Evolutionary conservation across 2,888 invertebrate genomes (phyloP), one percentile per base, ranked within the genome.

Genomic region (Phorcus lineatus): DNA sequence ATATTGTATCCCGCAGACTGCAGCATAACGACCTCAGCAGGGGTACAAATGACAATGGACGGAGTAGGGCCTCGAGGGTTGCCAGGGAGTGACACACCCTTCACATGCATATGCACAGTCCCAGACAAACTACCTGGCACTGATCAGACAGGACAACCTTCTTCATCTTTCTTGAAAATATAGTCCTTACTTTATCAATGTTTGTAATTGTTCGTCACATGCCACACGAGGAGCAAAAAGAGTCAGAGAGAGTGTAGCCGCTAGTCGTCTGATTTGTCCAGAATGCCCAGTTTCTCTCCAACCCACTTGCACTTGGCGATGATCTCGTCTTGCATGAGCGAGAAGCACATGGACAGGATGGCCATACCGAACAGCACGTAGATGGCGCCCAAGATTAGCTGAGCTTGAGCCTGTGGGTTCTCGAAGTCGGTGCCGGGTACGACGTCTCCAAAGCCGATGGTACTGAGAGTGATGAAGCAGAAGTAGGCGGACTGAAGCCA

Each of bases 311-410:
- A 91, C 82, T 93, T 93, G 31, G 91, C 89, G n/a, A 91, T 88
- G 78, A 93, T 92, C 83, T 93, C 92, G 74, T 93, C 93, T 82
- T 93, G 93, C 88, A 93, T 93, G 47, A 93, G 89, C 4, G 91
- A 88, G 85, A 93, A 92, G 80, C 93, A 93, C 93, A 93, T 93
- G 40, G 93, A 93, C 79, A 93, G 83, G 79, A 93, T 92, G n/a
- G 93, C 93, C 91, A 93, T 92, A 9, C 93, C 93, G 81, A 93
- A 92, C 28, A 92, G 83, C 66, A 92, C 90, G 86, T 93, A 93
- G 66, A 93, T 80, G 13, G 91, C 87, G 6, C 91, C 91, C 2
- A 92, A 88, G 75, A 93, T 84, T 81, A 92, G 88, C 81, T 91
- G 90, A 4, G 89, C 88, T 80, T 91, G 90, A 11, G 90, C 90